A percentile compares a stretch with the other conserved stretches of the same genome.
Conservation (phyloP, 1,140 invertebrate species). For the Dinothrombium tinctorium region DNA sequence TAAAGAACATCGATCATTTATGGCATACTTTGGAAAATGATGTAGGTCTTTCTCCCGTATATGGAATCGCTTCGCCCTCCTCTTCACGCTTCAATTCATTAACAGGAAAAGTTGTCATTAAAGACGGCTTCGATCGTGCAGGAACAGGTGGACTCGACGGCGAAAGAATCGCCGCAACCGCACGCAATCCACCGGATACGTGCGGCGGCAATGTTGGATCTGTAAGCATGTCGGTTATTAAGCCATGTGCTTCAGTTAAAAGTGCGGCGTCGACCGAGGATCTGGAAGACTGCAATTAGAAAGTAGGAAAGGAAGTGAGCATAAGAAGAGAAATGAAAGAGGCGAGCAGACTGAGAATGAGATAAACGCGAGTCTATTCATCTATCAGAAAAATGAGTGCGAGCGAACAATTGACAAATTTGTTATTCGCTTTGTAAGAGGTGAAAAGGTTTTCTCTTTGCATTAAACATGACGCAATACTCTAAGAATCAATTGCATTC, state of each 20-base stretch:
- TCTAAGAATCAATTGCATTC: too few species aligned
- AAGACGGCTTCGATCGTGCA: conserved; percentile 18
- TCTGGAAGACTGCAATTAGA: conserved; percentile 18
- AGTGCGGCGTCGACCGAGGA: conserved; percentile 25
- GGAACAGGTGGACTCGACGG: conserved; percentile 18
- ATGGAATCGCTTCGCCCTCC: conserved; percentile 29
- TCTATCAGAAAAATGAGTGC: too few species aligned
- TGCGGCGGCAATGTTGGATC: conserved; percentile 23
- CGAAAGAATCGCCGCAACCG: conserved; percentile 22
- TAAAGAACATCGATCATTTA: too few species aligned
- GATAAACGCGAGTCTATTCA: too few species aligned
- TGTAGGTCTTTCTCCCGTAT: conserved; percentile 27
- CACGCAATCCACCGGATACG: conserved; percentile 21
- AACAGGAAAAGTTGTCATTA: conserved; percentile 21
- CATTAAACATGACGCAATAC: too few species aligned
- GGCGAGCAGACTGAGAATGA: too few species aligned
- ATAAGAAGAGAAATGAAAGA: background rate
- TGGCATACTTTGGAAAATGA: too few species aligned
- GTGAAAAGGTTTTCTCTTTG: too few species aligned
- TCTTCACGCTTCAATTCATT: conserved; percentile 25
- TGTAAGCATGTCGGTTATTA: conserved; percentile 30
- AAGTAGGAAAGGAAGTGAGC: conserved; percentile 15
- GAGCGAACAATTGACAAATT: too few species aligned
- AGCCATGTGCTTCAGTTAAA: conserved; percentile 28
- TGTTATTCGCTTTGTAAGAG: too few species aligned